Evolutionary conservation across 2,797 vertebrate species (phyloP), one percentile per base, ranked within the genome.

Genomic region (Antrozous pallidus): DNA sequence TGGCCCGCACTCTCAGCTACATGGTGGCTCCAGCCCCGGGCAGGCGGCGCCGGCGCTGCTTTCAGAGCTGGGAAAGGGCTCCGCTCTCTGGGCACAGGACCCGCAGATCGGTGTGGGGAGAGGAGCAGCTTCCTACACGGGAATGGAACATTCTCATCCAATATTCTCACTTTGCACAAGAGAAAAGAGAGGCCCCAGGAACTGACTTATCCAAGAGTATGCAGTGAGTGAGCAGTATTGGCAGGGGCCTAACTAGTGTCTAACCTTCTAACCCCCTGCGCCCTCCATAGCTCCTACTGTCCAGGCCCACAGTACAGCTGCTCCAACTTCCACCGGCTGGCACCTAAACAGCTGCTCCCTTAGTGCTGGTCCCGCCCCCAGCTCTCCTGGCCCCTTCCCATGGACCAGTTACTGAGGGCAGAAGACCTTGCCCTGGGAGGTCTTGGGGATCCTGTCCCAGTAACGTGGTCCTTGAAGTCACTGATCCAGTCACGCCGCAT

Each of bases 41-140:
- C 45, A 14, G 14, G 45, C 45, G 3, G 45, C 45, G 51, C 51
- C 51, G 2, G 56, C 2, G 56, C 56, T 58, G 56, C 56, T 79
- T 58, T 47, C 63, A 33, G 38, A 88, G 28, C 47, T 77, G 45
- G 4, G 56, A 42, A 49, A 88, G 8, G 74, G 8, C 14, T 56
- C 73, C 49, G 5, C 8, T 31, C 20, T 92, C 26, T 20, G 24
- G 7, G 33, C 70, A 56, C 5, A 81, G 17, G 88, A 77, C 26
- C 13, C 84, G 14, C 3, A 95, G 38, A 49, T 58, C 51, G 33
- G n/a, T 36, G n/a, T 9, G 24, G 22, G 1, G 9, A 42, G 73
- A 17, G 22, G 94, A 87, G 78, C 90, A n/a, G 20, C 45, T 11
- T 87, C 45, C 26, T 17, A 86, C 70, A 80, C 13, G 63, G 1